phyloP scores from a whole-genome alignment of 2,797 vertebrate species.

The Nannoperca obscura region DNA sequence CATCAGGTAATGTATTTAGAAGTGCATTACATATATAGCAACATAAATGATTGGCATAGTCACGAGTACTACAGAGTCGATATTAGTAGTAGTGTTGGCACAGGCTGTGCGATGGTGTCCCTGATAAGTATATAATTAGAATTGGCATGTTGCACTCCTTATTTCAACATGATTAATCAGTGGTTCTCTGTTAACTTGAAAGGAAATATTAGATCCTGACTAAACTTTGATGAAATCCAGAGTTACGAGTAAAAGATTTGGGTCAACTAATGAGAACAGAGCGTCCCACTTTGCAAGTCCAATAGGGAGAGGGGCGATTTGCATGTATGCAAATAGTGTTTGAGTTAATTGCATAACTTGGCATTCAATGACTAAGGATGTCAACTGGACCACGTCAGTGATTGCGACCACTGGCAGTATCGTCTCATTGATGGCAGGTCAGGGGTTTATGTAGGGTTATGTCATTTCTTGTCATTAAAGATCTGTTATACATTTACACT shows the following conservation, averaged over 20 bases:
- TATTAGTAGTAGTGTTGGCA: slow-evolving; percentile 62
- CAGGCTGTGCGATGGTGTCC: slow-evolving; percentile 58
- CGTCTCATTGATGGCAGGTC: slow-evolving; percentile 1
- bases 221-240: slow-evolving; percentile 88
- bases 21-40: background rate
- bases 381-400: slow-evolving; percentile 36
- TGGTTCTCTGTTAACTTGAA: slow-evolving; percentile 87
- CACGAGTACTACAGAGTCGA: slow-evolving; percentile 32
- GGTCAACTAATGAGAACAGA: slow-evolving; percentile 88
- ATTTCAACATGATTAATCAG: slow-evolving; percentile 85
- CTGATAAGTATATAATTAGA: slow-evolving; percentile 82
- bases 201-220: slow-evolving; percentile 87
- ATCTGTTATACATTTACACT: background rate
- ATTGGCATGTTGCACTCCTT: slow-evolving; percentile 83
- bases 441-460: background rate
- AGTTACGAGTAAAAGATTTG: slow-evolving; percentile 86
- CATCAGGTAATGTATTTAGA: slow-evolving; percentile 1
- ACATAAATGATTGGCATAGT: slow-evolving; percentile 17
- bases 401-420: background rate
- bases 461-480: background rate
- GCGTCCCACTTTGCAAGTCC: slow-evolving; percentile 85
- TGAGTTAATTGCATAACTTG: slow-evolving; percentile 83
- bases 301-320: slow-evolving; percentile 82
- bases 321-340: slow-evolving; percentile 85
- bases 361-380: slow-evolving; percentile 63